These are phyloP conservation scores for Ivindomyrus marchei DNA, from an alignment of 2,113 vertebrate species.

Conservation along the genomic window DNA sequence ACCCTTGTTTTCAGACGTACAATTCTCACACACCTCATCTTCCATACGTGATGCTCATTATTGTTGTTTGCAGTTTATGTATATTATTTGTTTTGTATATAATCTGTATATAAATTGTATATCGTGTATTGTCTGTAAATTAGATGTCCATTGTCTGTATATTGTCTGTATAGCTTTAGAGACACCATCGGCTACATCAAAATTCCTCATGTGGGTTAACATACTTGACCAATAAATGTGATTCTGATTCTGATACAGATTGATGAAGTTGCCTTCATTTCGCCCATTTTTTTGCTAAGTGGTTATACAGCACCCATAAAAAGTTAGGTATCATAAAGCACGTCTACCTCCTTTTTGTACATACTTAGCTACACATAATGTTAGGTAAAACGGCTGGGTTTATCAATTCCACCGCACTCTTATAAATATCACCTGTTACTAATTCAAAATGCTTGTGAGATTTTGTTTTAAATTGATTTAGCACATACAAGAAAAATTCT, in stretches of 20 bases:
- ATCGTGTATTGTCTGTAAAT: background rate
- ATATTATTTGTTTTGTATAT: background rate
- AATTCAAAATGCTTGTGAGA: background rate
- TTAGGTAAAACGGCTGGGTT: background rate
- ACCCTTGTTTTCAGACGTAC: background rate
- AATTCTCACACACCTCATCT: background rate
- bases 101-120: background rate
- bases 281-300: background rate
- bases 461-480: background rate
- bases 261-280: background rate
- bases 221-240: background rate
- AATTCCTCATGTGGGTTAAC: background rate
- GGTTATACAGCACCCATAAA: background rate
- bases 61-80: background rate
- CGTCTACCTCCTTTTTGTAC: background rate
- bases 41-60: background rate
- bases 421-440: background rate
- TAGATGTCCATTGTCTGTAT: background rate
- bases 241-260: background rate
- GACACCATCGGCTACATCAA: background rate
- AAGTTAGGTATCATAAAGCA: background rate
- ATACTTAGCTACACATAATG: background rate
- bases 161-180: background rate
- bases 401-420: background rate
- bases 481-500: background rate